A percentile compares a stretch with the other conserved stretches of the same genome.
These are phyloP conservation scores for Eumaeus atala DNA, from an alignment of 1,140 invertebrate genomes.

Conservation along the genomic window DNA sequence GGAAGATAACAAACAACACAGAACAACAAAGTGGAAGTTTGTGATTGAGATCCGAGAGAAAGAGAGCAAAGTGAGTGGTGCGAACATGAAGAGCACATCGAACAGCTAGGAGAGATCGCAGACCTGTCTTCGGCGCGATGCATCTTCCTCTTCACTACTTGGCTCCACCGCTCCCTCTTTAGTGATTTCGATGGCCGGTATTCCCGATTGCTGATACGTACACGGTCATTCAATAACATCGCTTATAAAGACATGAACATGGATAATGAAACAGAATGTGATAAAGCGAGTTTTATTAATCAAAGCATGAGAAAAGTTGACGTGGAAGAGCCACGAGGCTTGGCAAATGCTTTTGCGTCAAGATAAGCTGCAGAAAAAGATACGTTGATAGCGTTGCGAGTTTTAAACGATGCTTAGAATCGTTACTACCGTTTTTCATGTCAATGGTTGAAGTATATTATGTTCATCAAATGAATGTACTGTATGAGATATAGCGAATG, in stretches of 20 bases:
- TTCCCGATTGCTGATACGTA: conserved; percentile 68
- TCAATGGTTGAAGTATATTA: background rate
- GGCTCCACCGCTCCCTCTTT: conserved; percentile 80
- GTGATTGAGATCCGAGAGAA: conserved; percentile 58
- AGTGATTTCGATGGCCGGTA: conserved; percentile 87
- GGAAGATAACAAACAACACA: conserved; percentile 63
- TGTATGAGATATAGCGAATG: conserved; percentile 9
- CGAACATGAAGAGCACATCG: conserved; percentile 70
- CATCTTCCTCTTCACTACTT: conserved; percentile 75
- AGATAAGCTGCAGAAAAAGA: background rate
- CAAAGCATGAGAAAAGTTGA: conserved; percentile 11
- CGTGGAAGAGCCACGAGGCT: background rate
- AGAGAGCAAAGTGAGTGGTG: conserved; percentile 65
- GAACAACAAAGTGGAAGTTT: conserved; percentile 64
- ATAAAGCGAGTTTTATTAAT: conserved; percentile 31
- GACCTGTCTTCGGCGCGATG: conserved; percentile 70
- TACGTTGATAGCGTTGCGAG: background rate
- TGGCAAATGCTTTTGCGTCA: conserved; percentile 7
- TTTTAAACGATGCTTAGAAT: background rate
- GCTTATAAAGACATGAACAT: conserved; percentile 43
- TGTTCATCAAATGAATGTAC: conserved; percentile 2
- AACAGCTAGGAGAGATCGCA: conserved; percentile 65
- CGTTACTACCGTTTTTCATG: conserved; percentile 1
- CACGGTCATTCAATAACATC: conserved; percentile 60
- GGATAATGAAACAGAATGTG: conserved; percentile 19